Conservation (phyloP, 2,797 vertebrate genomes). For the Monodelphis domestica region DNA sequence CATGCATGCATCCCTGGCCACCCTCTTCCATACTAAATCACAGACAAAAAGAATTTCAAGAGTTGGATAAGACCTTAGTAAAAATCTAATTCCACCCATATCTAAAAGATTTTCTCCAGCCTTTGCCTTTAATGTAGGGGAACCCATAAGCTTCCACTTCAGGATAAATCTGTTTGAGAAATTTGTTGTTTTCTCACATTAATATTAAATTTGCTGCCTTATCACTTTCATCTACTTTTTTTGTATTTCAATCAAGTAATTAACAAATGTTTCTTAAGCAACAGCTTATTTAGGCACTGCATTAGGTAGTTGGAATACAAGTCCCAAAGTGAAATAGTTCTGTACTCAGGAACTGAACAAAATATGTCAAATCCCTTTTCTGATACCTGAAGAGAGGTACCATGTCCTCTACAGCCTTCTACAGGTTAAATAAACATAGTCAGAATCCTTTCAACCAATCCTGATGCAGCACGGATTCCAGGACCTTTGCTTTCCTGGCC, state of each 20-base stretch:
- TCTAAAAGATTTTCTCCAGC: neutral
- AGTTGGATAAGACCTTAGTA: neutral
- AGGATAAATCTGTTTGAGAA: neutral
- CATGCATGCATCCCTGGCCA: neutral
- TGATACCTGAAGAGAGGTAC: too few relatives aligned
- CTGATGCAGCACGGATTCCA: neutral
- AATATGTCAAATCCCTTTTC: neutral
- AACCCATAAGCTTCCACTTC: neutral
- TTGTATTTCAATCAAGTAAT: neutral
- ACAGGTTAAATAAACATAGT: neutral
- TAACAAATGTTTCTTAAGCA: neutral
- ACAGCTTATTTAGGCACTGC: neutral
- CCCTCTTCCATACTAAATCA: neutral
- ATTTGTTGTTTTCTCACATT: neutral
- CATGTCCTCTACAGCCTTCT: neutral
- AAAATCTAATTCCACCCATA: neutral
- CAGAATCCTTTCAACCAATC: neutral
- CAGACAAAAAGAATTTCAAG: neutral
- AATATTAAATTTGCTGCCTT: neutral
- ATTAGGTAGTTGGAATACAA: neutral
- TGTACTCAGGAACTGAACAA: neutral
- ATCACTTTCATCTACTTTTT: neutral
- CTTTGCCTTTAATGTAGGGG: neutral
- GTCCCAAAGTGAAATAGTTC: neutral
- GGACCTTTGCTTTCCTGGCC: neutral